A percentile compares a stretch with the other conserved stretches of the same genome.
Evolutionary conservation across 2,888 invertebrate species (phyloP).

Genomic region (Hipparchia sbordonii): DNA sequence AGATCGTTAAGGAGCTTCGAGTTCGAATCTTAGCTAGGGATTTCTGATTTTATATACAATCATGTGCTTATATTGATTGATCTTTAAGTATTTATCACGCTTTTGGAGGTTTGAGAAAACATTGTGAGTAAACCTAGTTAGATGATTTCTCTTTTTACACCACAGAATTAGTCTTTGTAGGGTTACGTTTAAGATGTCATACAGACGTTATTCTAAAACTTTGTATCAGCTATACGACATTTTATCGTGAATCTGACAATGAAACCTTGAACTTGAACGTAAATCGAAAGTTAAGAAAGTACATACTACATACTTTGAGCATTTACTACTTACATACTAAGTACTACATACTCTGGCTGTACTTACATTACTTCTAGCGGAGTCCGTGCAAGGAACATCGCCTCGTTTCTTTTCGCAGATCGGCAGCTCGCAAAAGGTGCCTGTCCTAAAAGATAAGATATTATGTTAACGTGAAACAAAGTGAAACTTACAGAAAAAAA

Average conservation of each 20-base stretch:
- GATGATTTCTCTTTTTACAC: too few relatives aligned
- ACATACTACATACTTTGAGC: too few relatives aligned
- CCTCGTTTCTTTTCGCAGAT: constrained; percentile 52
- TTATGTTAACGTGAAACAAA: neutral
- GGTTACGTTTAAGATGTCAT: too few relatives aligned
- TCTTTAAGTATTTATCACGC: neutral
- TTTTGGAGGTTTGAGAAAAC: neutral
- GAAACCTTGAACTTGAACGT: too few relatives aligned
- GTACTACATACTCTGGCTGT: neutral
- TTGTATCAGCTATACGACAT: too few relatives aligned
- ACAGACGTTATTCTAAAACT: too few relatives aligned
- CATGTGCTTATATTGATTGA: too few relatives aligned
- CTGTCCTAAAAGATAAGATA: constrained; percentile 49
- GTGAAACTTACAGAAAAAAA: neutral
- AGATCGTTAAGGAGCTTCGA: neutral
- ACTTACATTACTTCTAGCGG: constrained; percentile 53
- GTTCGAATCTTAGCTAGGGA: neutral
- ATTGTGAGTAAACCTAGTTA: too few relatives aligned
- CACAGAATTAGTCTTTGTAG: too few relatives aligned
- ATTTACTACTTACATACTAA: neutral
- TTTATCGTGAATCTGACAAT: too few relatives aligned
- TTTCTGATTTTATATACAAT: neutral
- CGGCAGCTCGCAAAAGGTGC: constrained; percentile 48
- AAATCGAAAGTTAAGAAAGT: too few relatives aligned
- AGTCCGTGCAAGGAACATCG: constrained; percentile 51